Evolutionary conservation across 2,113 vertebrate genomes (phyloP), one percentile per base, ranked within the genome.

Genomic region (Chaetodon auriga): DNA sequence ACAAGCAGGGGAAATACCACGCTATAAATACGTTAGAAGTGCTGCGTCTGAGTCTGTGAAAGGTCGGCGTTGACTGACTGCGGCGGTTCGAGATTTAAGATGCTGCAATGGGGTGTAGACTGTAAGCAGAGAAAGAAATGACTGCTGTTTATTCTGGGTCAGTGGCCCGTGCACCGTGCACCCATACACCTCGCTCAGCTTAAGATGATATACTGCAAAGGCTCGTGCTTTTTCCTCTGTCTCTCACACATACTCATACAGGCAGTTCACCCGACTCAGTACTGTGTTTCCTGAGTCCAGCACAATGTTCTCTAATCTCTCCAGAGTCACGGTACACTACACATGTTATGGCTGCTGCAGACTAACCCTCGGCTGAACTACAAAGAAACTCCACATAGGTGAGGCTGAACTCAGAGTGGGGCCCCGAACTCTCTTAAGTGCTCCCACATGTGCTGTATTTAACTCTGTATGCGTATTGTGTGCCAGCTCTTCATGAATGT

Each of bases 1-100:
- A 83, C 83, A 90, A 83, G 87, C 68, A 5, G 58, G 49, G 92
- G 89, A 90, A 90, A 90, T 91, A 84, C 86, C 88, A 41, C 10
- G 48, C 87, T 90, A 92, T 91, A 90, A 91, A 93, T 89, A 89
- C 15, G 49, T 55, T 61, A 63, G 19, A 74, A 83, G 57, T 38
- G 70, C 78, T 72, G 80, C 1, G 75, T 77, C 35, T 61, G 23
- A 78, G 83, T 68, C 78, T 63, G 60, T 43, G 62, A 83, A 89
- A 83, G 88, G 79, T 85, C 49, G 46, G 65, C 49, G 88, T 38
- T 80, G 89, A 89, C 81, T 79, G 87, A 79, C 73, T 48, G 78
- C 69, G 51, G 75, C 36, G 54, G 57, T 75, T 57, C 57, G 86
- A 75, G 76, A 75, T 81, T 89, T 73, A 62, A 82, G 60, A 68